Evolutionary conservation across 1,140 invertebrate species (phyloP).

Genomic region (Drosophila bocqueti): DNA sequence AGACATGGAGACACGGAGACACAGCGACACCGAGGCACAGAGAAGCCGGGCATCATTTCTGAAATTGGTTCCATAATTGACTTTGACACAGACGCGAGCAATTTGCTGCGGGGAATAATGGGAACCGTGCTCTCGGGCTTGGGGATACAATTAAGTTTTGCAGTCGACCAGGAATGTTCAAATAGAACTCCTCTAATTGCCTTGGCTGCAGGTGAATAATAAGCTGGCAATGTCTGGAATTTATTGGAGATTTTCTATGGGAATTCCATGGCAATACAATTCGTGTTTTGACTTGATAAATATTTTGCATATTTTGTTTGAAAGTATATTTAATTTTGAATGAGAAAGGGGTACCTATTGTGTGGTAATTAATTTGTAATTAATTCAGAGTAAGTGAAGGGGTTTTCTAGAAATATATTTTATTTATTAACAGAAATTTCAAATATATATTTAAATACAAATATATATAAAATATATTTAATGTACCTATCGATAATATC

Average conservation of each 20-base stretch:
- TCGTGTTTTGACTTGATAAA: constrained; percentile 1
- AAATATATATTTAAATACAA: not conserved
- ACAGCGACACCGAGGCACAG: constrained; percentile 2
- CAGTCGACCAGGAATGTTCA: constrained; percentile 2
- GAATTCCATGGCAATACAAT: constrained; percentile 12
- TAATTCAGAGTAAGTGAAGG: not conserved
- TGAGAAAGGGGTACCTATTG: not conserved
- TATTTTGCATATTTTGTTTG: not conserved
- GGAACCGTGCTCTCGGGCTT: constrained; percentile 16
- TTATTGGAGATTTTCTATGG: not conserved
- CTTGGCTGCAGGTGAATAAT: constrained; percentile 15
- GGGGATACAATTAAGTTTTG: constrained; percentile 32
- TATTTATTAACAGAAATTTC: not conserved
- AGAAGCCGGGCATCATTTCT: constrained; percentile 30
- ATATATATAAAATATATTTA: too few relatives aligned
- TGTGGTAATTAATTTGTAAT: not conserved
- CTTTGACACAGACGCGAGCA: constrained; percentile 68
- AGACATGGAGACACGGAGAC: constrained; percentile 5
- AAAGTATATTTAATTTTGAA: too few relatives aligned
- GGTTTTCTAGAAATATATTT: not conserved
- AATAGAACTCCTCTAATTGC: constrained; percentile 40
- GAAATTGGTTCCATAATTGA: constrained; percentile 66
- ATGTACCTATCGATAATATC: too few relatives aligned
- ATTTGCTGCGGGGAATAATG: constrained; percentile 20
- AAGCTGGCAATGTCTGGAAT: constrained; percentile 4